Evolutionary conservation across 2,797 vertebrate species (phyloP).

Genomic region (Perodicticus potto): DNA sequence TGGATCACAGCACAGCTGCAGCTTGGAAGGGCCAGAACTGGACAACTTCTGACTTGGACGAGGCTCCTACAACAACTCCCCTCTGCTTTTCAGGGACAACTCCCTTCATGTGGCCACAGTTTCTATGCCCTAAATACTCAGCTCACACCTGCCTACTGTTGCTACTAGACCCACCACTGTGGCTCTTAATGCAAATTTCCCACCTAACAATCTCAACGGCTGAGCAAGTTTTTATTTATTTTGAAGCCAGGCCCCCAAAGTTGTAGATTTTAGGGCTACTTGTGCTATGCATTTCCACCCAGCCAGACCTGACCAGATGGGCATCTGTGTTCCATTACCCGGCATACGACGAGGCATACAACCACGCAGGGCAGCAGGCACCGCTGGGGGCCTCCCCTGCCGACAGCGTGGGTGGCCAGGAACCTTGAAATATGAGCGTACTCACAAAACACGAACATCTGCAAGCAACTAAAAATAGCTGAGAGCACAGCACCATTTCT

Average conservation of each 20-base stretch:
- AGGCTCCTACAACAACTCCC: neutral
- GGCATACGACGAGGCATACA: neutral
- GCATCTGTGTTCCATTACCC: neutral
- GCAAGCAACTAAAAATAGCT: neutral
- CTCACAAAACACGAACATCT: neutral
- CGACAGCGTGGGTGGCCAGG: neutral
- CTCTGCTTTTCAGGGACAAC: neutral
- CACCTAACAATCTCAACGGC: neutral
- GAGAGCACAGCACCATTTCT: neutral
- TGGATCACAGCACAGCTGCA: neutral
- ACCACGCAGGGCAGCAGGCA: neutral
- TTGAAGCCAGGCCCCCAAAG: neutral
- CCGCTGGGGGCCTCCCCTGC: too few relatives aligned
- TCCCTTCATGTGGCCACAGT: neutral
- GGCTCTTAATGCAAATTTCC: neutral
- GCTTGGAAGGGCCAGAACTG: neutral
- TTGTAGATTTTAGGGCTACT: neutral
- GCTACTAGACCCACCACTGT: rapidly evolving
- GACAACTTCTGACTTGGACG: neutral
- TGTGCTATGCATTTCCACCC: neutral
- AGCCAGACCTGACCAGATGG: neutral
- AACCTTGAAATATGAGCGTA: neutral
- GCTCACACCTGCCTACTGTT: neutral
- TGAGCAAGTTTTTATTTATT: neutral
- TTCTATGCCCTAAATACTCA: neutral